Evolutionary conservation across 2,113 vertebrate genomes (phyloP).

Genomic region (Nematolebias whitei): DNA sequence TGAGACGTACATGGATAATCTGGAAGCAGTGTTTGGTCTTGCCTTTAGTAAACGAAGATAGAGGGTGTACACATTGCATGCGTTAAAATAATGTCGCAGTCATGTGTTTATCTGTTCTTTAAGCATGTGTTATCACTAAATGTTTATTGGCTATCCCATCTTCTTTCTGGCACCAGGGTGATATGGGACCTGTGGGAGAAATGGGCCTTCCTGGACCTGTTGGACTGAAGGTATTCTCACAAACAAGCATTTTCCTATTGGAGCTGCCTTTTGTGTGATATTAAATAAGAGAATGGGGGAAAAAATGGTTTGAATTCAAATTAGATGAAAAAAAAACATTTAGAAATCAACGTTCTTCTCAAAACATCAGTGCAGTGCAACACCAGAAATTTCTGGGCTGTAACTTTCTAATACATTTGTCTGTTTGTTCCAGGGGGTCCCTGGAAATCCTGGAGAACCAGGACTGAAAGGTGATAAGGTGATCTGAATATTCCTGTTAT

Average conservation of each 20-base stretch:
- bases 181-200: constrained; percentile 89
- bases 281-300: background rate
- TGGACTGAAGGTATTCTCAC: constrained; percentile 90
- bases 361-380: background rate
- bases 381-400: background rate
- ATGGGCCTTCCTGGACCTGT: constrained; percentile 90
- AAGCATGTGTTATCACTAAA: constrained; percentile 19
- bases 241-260: background rate
- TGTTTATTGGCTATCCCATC: constrained; percentile 36
- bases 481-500: constrained; percentile 99
- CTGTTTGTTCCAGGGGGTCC: constrained; percentile 87
- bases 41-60: constrained; percentile 23
- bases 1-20: constrained; percentile 12
- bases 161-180: constrained; percentile 85
- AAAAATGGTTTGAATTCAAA: background rate
- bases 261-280: background rate
- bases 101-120: constrained; percentile 18
- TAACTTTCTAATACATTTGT: constrained; percentile 36
- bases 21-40: constrained; percentile 35
- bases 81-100: constrained; percentile 1
- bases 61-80: background rate
- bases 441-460: constrained; percentile 95
- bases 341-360: background rate
- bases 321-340: background rate
- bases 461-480: constrained; percentile 99